phyloP scores from a whole-genome alignment of 2,113 vertebrate genomes.

The Paraplagusia blochii region DNA sequence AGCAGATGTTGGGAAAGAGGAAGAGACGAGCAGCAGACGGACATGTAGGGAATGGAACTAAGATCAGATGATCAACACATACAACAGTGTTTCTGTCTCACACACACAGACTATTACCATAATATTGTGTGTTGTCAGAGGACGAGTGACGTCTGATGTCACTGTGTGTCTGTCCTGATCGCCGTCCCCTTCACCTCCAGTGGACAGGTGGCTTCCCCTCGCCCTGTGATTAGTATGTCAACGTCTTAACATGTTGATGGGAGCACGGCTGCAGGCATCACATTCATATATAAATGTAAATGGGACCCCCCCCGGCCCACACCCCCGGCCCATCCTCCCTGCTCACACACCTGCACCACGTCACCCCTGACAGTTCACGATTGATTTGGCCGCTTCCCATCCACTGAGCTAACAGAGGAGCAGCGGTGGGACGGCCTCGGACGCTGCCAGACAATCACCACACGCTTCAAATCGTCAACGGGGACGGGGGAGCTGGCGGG shows the following conservation, averaged over 20 bases:
- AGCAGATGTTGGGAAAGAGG: constrained; percentile 17
- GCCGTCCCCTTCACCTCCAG: constrained; percentile 56
- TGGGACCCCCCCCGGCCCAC: constrained; percentile 37
- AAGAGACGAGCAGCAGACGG: constrained; percentile 23
- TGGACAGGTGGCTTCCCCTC: constrained; percentile 73
- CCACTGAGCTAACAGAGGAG: constrained; percentile 44
- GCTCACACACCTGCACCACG: constrained; percentile 52
- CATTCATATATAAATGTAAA: constrained; percentile 82
- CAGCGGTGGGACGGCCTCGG: constrained; percentile 32
- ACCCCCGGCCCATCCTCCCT: constrained; percentile 47
- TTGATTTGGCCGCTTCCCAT: constrained; percentile 69
- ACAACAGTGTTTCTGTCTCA: constrained; percentile 44
- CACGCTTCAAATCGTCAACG: constrained; percentile 34
- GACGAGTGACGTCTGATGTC: constrained; percentile 62
- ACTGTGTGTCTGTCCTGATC: constrained; percentile 26
- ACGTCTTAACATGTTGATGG: constrained; percentile 73
- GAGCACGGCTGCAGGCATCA: constrained; percentile 59
- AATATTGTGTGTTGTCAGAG: constrained; percentile 76
- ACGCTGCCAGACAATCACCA: constrained; percentile 56
- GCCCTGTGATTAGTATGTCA: constrained; percentile 80
- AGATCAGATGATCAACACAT: constrained; percentile 44
- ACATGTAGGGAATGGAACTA: constrained; percentile 30
- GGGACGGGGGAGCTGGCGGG: constrained; percentile 1
- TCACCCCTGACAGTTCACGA: constrained; percentile 68
- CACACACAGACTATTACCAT: constrained; percentile 71